Evolutionary conservation across 2,797 vertebrate genomes (phyloP), one percentile per base, ranked within the genome.

Genomic region (Brachymystax lenok): DNA sequence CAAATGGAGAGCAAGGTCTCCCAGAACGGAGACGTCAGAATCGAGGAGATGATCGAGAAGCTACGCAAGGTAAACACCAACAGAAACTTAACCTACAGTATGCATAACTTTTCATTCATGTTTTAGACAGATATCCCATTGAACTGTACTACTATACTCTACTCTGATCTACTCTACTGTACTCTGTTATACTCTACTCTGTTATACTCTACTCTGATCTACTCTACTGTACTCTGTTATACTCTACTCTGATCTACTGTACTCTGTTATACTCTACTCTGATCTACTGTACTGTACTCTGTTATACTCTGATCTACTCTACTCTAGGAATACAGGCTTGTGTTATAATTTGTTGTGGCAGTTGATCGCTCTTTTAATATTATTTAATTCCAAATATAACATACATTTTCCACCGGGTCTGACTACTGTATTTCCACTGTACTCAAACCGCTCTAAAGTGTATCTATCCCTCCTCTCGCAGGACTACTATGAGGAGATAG

Each of bases 1-100:
- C 95, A 96, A 84, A 99, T 99, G 98, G 98, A 99, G 91, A 96
- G 95, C 92, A 99, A 98, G 75, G 97, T 99, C 56, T 98, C 98
- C 30, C 98, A 99, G 80, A 99, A 98, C 24, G 97, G 97, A 24
- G 98, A 99, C 90, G 94, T 99, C 88, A 96, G 96, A 91, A 99
- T 99, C 33, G 97, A 99, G 85, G 98, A 99, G 79, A 99, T 99
- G 98, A 98, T 99, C n/a, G 96, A 99, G 80, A 99, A 98, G 86
- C 97, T 99, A 67, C 96, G 88, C 83, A 99, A 99, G 97, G 98
- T 99, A 94, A 79, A 28, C 0, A 72, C 12, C 28, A 46, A 46
- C 40, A 46, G 40, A 46, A 46, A 46, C 40, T 46, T 46, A 77
- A 3, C 28, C 46, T 46, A 46, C 40, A 46, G 10, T 46, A 24